Conservation (phyloP, 2,113 vertebrate genomes). For the Ceratotherium simum region DNA sequence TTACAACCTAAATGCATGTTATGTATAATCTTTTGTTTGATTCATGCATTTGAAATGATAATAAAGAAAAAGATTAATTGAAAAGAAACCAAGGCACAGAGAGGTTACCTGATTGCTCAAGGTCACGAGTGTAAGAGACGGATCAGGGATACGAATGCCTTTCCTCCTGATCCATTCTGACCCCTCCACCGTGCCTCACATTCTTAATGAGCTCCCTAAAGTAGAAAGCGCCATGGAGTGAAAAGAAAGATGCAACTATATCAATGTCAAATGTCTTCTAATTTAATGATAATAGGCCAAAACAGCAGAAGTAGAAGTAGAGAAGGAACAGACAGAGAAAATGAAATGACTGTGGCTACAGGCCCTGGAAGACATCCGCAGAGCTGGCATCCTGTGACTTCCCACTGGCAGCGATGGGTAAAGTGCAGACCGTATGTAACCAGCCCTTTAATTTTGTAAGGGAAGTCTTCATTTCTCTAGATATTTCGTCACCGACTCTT, state of each 20-base stretch:
- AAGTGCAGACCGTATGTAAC: background rate
- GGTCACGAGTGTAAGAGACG: rapidly evolving
- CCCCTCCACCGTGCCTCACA: background rate
- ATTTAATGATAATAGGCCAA: background rate
- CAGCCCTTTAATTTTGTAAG: background rate
- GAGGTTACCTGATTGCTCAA: background rate
- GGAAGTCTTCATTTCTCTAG: background rate
- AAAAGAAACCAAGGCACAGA: background rate
- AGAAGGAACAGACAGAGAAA: background rate
- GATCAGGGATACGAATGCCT: rapidly evolving
- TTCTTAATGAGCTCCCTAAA: rapidly evolving
- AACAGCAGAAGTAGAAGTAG: background rate
- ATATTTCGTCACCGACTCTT: background rate
- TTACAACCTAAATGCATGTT: background rate
- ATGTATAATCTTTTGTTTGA: background rate
- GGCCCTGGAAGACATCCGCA: background rate
- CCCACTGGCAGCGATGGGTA: rapidly evolving
- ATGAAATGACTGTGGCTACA: background rate
- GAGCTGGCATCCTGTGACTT: rapidly evolving
- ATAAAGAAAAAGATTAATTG: background rate
- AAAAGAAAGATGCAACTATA: too few relatives aligned
- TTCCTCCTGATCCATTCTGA: rapidly evolving
- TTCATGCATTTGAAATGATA: background rate
- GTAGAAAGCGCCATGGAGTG: rapidly evolving
- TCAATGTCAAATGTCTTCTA: background rate